Base-by-base conservation (phyloP, 2,113 vertebrate genomes). In the Tychaedon coryphoeus region DNA sequence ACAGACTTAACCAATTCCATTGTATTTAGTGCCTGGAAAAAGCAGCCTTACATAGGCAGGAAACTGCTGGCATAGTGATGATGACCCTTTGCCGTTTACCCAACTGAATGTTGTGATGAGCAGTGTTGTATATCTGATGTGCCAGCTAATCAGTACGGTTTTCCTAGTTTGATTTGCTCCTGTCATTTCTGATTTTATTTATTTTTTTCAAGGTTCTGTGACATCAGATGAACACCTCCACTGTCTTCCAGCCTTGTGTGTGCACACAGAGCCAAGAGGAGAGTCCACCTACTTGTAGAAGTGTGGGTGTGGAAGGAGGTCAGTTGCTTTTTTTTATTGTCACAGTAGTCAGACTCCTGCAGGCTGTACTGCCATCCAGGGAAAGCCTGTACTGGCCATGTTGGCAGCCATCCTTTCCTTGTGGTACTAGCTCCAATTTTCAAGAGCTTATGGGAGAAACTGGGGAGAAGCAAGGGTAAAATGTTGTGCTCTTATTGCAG, bases 81-180 rank as follows among this genome's bases (percentile, higher is more conserved):
- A 95, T 64, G 4, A 58, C 62, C 64, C 40, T 88, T 92, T 89
- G 92, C 92, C 86, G 88, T 95, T 95, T 96, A 96, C 92, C 90
- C 90, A 94, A 0, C 95, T 97, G 95, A 96, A 6, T 25, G 57
- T 13, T 45, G 58, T 96, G 95, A 95, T 95, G 94, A 93, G 57
- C 74, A 85, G 5, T 81, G 38, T 50, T n/a, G 4, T 48, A 72
- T 93, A 67, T 93, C 95, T 96, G 95, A 96, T 76, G 86, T 95
- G 96, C 96, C 92, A 81, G 94, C 62, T 34, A 11, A 28, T 10
- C 4, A 23, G 25, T 4, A 23, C 28, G 18, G 17, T 9, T 50
- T 19, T 47, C 5, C 36, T 34, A 10, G 6, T 42, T 56, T 36
- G 24, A 31, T 56, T 36, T 60, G 61, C 40, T 51, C 8, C 47